phyloP scores from a whole-genome alignment of 1,140 invertebrate genomes.

The Trypoxylus dichotomus region DNA sequence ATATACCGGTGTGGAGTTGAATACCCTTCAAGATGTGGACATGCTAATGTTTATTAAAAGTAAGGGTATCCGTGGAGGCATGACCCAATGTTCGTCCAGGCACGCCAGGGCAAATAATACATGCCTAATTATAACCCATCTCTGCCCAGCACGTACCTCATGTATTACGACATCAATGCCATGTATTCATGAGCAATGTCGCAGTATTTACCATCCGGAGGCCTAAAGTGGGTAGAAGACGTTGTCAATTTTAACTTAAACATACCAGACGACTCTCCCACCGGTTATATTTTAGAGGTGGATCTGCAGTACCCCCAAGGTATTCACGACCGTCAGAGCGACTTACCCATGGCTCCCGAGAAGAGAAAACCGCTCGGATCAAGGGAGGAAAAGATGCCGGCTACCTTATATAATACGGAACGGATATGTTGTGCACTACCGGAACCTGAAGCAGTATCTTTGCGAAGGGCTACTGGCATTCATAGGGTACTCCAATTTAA shows the following conservation, averaged over 20 bases:
- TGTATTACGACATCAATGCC: too few species aligned
- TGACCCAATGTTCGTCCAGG: too few species aligned
- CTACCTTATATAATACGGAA: conserved; percentile 37
- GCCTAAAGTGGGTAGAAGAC: too few species aligned
- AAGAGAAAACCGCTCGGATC: conserved; percentile 31
- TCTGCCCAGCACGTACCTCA: too few species aligned
- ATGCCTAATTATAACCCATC: too few species aligned
- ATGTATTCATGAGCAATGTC: too few species aligned
- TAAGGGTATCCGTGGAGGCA: too few species aligned
- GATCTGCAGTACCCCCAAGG: conserved; percentile 38
- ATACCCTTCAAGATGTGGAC: too few species aligned
- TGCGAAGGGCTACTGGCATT: conserved; percentile 47
- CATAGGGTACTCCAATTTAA: conserved; percentile 51
- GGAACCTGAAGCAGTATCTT: conserved; percentile 47
- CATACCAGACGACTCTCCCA: conserved; percentile 47
- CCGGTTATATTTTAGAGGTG: conserved; percentile 55
- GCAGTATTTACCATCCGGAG: too few species aligned
- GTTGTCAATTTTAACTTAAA: conserved; percentile 39
- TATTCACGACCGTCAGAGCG: conserved; percentile 49
- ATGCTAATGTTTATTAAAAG: too few species aligned
- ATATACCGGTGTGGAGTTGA: too few species aligned
- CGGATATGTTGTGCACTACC: conserved; percentile 52
- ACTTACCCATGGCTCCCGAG: conserved; percentile 48
- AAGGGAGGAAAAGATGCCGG: conserved; percentile 8
- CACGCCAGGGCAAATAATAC: too few species aligned